Base-by-base conservation (phyloP, 2,113 vertebrate genomes). In the Kryptolebias marmoratus region DNA sequence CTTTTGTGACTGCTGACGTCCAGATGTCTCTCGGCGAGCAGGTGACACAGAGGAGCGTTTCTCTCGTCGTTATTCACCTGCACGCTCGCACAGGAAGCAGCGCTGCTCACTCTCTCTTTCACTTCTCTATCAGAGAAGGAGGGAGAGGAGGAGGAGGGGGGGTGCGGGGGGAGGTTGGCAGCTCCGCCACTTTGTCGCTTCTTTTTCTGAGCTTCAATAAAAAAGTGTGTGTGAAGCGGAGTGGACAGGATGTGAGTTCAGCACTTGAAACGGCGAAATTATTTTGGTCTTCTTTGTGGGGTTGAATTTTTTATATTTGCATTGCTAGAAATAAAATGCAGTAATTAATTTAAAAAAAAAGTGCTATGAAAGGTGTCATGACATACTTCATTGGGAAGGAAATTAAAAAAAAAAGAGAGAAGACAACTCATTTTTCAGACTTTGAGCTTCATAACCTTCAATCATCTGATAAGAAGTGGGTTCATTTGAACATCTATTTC, bases 81-180 rank as follows among this genome's bases (percentile, higher is more conserved):
- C 83, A 58, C 18, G 10, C 61, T 73, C 65, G 77, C 74, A 89
- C 87, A 87, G 90, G 90, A 91, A 90, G 75, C 71, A 31, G 54
- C 44, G 14, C 66, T 42, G 71, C 76, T 83, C 60, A 66, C 80
- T 81, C 67, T 69, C 42, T 76, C 63, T 92, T 85, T 88, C 86
- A 91, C 90, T 90, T 92, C 90, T 86, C 78, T 68, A 18, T 45
- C 12, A 12, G n/a, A 18, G 39, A 42, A 42, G 36, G 36, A 22
- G 31, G 14, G 56, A 10, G 12, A 5, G 30, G 27, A 3, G 57
- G 32, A 4, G 10, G 36, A 1, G 49, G 7, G 49, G 1, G 16
- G 5, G 16, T n/a, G 82, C 80, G 3, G 1, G 56, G 27, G 5
- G 53, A 30, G 64, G 32, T 36, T 71, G 52, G 42, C 68, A 57